Evolutionary conservation across 2,113 vertebrate species (phyloP).

Genomic region (Sylvietta virens): DNA sequence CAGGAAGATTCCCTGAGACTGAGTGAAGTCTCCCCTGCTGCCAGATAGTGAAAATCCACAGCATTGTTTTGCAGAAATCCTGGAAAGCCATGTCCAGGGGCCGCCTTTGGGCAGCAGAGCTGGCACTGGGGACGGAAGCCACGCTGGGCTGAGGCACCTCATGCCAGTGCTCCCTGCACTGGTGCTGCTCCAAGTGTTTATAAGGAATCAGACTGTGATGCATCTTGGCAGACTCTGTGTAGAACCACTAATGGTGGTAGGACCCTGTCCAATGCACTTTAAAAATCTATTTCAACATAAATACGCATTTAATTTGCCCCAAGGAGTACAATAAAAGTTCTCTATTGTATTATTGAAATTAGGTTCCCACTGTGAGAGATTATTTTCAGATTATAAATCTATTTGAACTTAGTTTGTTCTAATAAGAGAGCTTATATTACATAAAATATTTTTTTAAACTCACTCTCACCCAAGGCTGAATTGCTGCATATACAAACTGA

Average conservation of each 20-base stretch:
- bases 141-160: rapidly evolving
- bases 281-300: not conserved
- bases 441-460: not conserved
- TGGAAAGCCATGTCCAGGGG: not conserved
- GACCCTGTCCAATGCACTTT: not conserved
- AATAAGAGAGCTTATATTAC: not conserved
- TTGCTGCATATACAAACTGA: not conserved
- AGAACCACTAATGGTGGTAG: not conserved
- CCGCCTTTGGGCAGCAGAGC: not conserved
- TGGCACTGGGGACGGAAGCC: not conserved
- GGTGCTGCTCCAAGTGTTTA: not conserved
- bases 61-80: not conserved
- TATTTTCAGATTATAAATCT: not conserved
- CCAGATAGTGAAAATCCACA: not conserved
- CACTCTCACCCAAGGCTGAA: not conserved
- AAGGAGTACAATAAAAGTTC: not conserved
- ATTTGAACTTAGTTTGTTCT: not conserved
- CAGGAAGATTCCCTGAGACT: not conserved
- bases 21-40: not conserved
- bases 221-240: not conserved
- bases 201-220: not conserved
- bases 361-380: not conserved
- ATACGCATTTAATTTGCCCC: not conserved
- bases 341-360: not conserved
- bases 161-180: not conserved